These are phyloP conservation scores for Sabatieria punctata DNA, from an alignment of 2,888 invertebrate species.

Conservation along the genomic window DNA sequence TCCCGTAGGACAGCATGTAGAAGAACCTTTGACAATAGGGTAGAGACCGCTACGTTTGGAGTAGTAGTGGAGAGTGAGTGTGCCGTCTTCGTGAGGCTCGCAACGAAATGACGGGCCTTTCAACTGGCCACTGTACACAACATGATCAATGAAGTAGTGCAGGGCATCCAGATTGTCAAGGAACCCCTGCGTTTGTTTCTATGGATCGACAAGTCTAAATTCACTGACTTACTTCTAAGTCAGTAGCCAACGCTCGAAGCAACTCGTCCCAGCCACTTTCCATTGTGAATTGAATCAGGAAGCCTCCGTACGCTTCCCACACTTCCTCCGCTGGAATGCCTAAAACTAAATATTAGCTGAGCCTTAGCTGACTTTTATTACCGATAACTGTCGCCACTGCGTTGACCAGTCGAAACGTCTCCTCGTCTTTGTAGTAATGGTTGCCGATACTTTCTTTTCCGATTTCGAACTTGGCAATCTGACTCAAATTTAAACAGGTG, in stretches of 20 bases:
- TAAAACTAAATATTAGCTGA: constrained; percentile 2
- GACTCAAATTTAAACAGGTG: not conserved
- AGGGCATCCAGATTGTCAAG: constrained; percentile 85
- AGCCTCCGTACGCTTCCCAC: constrained; percentile 30
- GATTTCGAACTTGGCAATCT: not conserved
- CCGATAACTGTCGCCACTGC: constrained; percentile 4
- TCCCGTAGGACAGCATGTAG: not conserved
- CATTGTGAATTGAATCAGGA: constrained; percentile 17
- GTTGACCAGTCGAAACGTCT: constrained; percentile 5
- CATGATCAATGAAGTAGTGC: constrained; percentile 40
- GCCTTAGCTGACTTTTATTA: not conserved
- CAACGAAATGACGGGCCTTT: constrained; percentile 68
- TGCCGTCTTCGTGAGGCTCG: constrained; percentile 67
- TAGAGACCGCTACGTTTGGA: constrained; percentile 82
- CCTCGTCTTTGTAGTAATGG: constrained; percentile 5
- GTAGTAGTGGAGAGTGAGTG: constrained; percentile 78
- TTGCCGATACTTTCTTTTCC: constrained; percentile 2
- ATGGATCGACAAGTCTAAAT: no score
- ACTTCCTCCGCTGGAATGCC: constrained; percentile 27
- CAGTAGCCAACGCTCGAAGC: constrained; percentile 24
- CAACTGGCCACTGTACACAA: constrained; percentile 26
- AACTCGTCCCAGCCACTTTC: constrained; percentile 27
- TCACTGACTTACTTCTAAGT: constrained; percentile 19
- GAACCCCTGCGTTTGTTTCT: no score
- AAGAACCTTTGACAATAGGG: constrained; percentile 56